phyloP scores from a whole-genome alignment of 2,113 vertebrate species.

The Nematolebias whitei region DNA sequence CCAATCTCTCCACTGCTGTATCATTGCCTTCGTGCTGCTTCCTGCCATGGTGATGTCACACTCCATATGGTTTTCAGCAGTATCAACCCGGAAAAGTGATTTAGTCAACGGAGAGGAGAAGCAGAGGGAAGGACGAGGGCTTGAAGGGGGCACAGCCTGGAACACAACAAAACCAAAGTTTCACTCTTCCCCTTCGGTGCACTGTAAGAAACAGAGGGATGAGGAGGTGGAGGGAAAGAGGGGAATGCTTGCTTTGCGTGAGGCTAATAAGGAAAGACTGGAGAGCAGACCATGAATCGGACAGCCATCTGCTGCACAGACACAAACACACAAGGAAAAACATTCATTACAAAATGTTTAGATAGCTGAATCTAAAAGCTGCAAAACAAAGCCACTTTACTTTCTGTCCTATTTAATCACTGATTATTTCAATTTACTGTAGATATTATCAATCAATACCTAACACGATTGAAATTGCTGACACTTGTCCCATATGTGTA shows the following conservation, averaged over 20 bases:
- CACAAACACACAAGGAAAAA: slow-evolving; percentile 33
- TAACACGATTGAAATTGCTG: neutral
- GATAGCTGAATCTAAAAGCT: neutral
- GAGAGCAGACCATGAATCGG: slow-evolving; percentile 69
- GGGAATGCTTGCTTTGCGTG: slow-evolving; percentile 63
- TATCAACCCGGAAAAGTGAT: slow-evolving; percentile 83
- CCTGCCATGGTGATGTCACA: slow-evolving; percentile 85
- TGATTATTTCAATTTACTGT: neutral
- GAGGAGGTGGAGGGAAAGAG: slow-evolving; percentile 6
- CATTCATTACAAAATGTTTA: neutral
- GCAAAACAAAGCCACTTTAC: neutral
- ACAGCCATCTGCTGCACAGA: slow-evolving; percentile 78
- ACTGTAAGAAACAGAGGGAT: slow-evolving; percentile 23
- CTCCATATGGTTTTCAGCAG: slow-evolving; percentile 85
- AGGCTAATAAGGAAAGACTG: slow-evolving; percentile 77
- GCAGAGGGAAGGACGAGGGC: slow-evolving; percentile 70
- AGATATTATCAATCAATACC: neutral
- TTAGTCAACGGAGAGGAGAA: slow-evolving; percentile 72
- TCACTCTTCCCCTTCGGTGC: slow-evolving; percentile 65
- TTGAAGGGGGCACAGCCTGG: slow-evolving; percentile 56
- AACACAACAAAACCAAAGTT: slow-evolving; percentile 74
- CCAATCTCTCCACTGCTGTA: slow-evolving; percentile 70
- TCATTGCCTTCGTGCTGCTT: slow-evolving; percentile 76
- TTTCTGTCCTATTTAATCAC: neutral
- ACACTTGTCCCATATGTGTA: too few relatives aligned